Conservation (phyloP, 2,797 vertebrate species). For the Cygnus olor region DNA sequence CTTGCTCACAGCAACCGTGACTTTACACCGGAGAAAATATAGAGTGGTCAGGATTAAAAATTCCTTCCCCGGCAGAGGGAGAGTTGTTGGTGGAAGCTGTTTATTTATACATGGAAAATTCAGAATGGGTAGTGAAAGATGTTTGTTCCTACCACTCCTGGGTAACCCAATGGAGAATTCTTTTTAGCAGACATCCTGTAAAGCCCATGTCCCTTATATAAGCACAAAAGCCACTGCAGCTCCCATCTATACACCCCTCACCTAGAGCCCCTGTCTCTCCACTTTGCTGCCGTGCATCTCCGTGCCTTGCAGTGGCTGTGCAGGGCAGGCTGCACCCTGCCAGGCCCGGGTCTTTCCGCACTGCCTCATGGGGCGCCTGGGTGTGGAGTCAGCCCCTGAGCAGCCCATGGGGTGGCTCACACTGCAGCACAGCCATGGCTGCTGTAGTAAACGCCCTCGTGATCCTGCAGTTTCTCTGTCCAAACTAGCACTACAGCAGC, state of each 20-base stretch:
- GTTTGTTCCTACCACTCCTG: neutral
- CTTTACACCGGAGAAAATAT: neutral
- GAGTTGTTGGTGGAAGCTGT: neutral
- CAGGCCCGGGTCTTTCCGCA: neutral
- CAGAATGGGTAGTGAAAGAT: neutral
- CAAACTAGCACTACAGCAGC: neutral
- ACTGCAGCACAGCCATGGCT: neutral
- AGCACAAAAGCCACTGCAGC: neutral
- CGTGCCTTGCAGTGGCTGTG: neutral
- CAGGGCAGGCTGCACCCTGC: neutral
- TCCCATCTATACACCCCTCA: neutral
- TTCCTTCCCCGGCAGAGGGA: neutral
- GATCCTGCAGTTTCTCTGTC: neutral
- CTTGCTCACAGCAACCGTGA: neutral
- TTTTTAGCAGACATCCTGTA: too few species aligned
- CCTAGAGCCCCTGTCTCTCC: rapidly evolving
- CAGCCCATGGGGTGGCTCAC: neutral
- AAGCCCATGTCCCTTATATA: neutral
- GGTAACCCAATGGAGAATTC: neutral
- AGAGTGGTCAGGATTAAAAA: neutral
- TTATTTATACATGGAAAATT: neutral
- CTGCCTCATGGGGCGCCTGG: neutral
- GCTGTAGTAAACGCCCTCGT: neutral
- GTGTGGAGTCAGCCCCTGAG: neutral
- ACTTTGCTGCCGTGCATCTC: neutral